phyloP scores from a whole-genome alignment of 2,797 vertebrate species.

The Sciaenops ocellatus region DNA sequence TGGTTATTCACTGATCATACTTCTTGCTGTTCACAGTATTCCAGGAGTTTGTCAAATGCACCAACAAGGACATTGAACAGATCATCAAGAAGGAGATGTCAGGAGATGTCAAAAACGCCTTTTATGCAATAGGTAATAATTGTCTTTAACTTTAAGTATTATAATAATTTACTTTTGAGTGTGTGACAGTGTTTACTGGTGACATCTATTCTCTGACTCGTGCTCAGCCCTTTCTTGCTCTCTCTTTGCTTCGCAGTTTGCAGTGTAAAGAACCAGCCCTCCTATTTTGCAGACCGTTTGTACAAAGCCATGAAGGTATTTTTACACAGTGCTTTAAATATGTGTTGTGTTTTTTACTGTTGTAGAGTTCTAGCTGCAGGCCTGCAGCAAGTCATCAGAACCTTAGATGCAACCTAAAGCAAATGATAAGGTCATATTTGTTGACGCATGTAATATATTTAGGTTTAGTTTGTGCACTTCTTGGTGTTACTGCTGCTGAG shows the following conservation, averaged over 20 bases:
- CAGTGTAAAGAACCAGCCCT: slow-evolving; percentile 96
- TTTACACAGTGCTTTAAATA: neutral
- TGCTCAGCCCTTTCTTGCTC: slow-evolving; percentile 12
- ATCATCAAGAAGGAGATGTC: slow-evolving; percentile 98
- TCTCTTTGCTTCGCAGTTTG: slow-evolving; percentile 85
- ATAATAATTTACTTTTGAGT: slow-evolving; percentile 7
- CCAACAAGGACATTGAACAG: slow-evolving; percentile 96
- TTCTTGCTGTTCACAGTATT: slow-evolving; percentile 86
- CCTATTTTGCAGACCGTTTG: slow-evolving; percentile 95
- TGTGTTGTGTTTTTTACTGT: neutral
- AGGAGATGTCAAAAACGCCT: slow-evolving; percentile 91
- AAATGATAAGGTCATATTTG: slow-evolving; percentile 17
- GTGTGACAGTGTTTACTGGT: neutral
- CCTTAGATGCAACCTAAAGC: slow-evolving; percentile 1
- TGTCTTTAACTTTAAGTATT: neutral
- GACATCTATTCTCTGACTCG: slow-evolving; percentile 22
- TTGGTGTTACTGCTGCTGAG: slow-evolving; percentile 9
- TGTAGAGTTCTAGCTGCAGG: slow-evolving; percentile 11
- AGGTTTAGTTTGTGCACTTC: slow-evolving; percentile 9
- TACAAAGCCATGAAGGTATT: slow-evolving; percentile 99
- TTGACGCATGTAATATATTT: slow-evolving; percentile 23
- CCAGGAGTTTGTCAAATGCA: slow-evolving; percentile 94
- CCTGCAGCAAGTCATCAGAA: neutral
- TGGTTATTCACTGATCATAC: neutral
- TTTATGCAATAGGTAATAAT: slow-evolving; percentile 92